These are phyloP conservation scores for Megaustenia siamemsis DNA, from an alignment of 2,888 invertebrate genomes.

Conservation along the genomic window DNA sequence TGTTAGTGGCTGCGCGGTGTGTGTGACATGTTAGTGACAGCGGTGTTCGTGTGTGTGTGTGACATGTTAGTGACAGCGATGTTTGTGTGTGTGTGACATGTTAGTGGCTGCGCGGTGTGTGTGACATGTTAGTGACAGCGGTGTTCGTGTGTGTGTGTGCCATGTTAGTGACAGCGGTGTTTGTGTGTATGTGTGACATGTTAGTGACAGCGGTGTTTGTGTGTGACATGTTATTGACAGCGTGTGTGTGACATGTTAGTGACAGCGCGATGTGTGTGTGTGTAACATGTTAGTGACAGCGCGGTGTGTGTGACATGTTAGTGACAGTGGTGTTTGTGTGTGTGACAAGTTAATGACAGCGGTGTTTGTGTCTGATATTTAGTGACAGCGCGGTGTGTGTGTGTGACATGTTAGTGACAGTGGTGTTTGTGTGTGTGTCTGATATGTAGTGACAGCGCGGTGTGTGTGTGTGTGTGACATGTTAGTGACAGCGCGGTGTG, in stretches of 20 bases:
- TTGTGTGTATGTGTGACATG: slow-evolving; percentile 17
- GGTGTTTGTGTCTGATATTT: too few species aligned
- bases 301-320: too few species aligned
- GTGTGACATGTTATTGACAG: not conserved
- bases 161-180: too few species aligned
- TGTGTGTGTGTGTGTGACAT: slow-evolving; percentile 12
- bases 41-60: too few species aligned
- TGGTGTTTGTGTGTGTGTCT: slow-evolving; percentile 30
- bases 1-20: too few species aligned
- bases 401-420: not conserved
- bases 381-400: not conserved
- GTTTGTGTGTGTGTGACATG: too few species aligned
- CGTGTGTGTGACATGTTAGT: too few species aligned
- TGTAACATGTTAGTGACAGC: not conserved
- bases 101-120: not conserved
- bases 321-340: not conserved
- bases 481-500: not conserved
- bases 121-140: not conserved
- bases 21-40: too few species aligned
- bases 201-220: not conserved
- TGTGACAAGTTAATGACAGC: too few species aligned
- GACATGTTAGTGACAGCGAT: not conserved
- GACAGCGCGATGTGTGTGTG: too few species aligned
- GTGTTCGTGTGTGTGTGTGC: slow-evolving; percentile 6
- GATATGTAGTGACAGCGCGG: not conserved